Conservation (phyloP, 2,113 vertebrate genomes). For the Vanacampus margaritifer region DNA sequence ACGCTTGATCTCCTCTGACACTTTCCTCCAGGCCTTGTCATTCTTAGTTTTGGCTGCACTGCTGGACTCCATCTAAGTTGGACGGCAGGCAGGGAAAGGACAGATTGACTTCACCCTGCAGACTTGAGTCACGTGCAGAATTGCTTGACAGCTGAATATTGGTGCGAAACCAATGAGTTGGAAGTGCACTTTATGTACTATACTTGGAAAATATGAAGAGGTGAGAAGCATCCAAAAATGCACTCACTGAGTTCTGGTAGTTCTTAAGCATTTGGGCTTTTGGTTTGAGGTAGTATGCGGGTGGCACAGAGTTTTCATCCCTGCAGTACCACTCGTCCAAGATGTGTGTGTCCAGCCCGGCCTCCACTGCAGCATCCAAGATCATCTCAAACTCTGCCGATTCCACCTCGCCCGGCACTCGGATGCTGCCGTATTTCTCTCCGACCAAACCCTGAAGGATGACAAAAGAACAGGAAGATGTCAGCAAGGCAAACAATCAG, state of each 20-base stretch:
- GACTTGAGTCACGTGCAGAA: not conserved
- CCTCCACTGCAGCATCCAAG: constrained; percentile 90
- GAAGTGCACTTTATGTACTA: not conserved
- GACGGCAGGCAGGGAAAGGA: constrained; percentile 31
- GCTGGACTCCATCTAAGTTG: constrained; percentile 82
- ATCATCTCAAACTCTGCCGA: constrained; percentile 98
- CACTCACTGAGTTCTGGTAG: constrained; percentile 79
- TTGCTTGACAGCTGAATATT: not conserved
- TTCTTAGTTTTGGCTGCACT: constrained; percentile 75
- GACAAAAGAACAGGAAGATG: constrained; percentile 32
- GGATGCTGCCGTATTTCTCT: constrained; percentile 95
- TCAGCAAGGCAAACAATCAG: constrained; percentile 5
- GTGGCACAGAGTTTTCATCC: constrained; percentile 95
- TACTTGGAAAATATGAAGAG: not conserved
- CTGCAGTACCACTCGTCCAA: constrained; percentile 98
- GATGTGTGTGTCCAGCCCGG: constrained; percentile 88
- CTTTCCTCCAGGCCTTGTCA: constrained; percentile 88
- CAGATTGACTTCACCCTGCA: constrained; percentile 17
- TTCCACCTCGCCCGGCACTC: constrained; percentile 94
- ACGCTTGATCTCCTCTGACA: constrained; percentile 93
- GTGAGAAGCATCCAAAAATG: not conserved
- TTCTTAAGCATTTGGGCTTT: constrained; percentile 88
- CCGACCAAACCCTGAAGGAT: constrained; percentile 87
- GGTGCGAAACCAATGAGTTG: not conserved
- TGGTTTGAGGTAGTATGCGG: constrained; percentile 96